Evolutionary conservation across 2,888 invertebrate species (phyloP), one percentile per base, ranked within the genome.

Genomic region (Panorpa germanica): DNA sequence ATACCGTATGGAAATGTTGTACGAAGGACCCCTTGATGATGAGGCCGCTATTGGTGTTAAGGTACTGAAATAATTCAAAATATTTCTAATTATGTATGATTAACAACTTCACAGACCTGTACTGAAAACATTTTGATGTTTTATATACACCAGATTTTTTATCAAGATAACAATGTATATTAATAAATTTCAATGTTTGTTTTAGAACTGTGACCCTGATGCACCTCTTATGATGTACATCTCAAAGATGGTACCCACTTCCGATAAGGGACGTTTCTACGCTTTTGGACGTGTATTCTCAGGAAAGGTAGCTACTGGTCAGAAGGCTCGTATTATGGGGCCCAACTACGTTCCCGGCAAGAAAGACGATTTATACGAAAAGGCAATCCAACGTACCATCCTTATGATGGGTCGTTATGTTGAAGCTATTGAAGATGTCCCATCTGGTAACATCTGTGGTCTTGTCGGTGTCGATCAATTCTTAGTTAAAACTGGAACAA

Each of bases 331-430:
- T 48, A 96, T 98, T 58, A 95, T 98, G 90, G 98, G 98, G 42
- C 96, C 98, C 45, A 96, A 99, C 67, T 99, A 77, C 63, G 61
- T 66, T 9, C 95, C 93, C 31, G 98, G 98, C 50, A 96, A 96
- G 68, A 99, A 95, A 55, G 96, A 95, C 59, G 98, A 99, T 67
- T 57, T 98, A 51, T 95, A 86, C 49, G 93, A 96, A 59, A 99
- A 98, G 63, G 85, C 88, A 43, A 96, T 99, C 58, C 98, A 99
- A 63, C 82, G 95, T 60, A 98, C 98, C 36, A 93, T 99, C 53
- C 70, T 98, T 48, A 99, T 99, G 98, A 99, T 99, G 98, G 98
- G 98, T 40, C 85, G 98, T 62, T 95, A 95, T 50, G 86, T 86
- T 36, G 98, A 99, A 61, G 91, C 98, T 39, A 98, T 99, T 48